Conservation (phyloP, 2,888 invertebrate genomes). For the Sialis lutaria region DNA sequence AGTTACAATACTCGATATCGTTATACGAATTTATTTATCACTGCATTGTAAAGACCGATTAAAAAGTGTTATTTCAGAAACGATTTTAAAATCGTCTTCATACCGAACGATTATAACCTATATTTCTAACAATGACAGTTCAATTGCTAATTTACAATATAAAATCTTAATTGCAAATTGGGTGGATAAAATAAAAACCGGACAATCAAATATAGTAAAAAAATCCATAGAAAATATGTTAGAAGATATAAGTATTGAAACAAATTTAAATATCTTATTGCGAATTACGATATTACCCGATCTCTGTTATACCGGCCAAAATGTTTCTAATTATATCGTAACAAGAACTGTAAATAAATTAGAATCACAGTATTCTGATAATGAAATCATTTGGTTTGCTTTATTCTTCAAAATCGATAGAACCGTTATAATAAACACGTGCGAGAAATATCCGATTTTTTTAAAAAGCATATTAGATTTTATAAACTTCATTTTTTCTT, state of each 20-base stretch:
- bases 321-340: conserved; percentile 17
- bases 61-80: conserved; percentile 19
- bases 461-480: no score
- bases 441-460: no score
- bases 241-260: conserved; percentile 18
- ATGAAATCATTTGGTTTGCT: conserved; percentile 21
- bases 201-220: conserved; percentile 16
- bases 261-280: conserved; percentile 18
- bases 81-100: conserved; percentile 17
- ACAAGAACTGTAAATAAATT: conserved; percentile 19
- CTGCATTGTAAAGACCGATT: conserved; percentile 25
- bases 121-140: conserved; percentile 10
- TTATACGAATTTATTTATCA: conserved; percentile 26
- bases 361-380: conserved; percentile 18
- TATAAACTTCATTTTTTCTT: no score
- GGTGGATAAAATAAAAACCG: conserved; percentile 15
- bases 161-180: conserved; percentile 17
- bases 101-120: conserved; percentile 17
- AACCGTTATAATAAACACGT: no score
- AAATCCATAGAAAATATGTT: conserved; percentile 19
- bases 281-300: conserved; percentile 15
- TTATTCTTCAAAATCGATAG: no score
- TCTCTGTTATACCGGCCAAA: conserved; percentile 9
- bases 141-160: conserved; percentile 14
- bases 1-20: conserved; percentile 21